A percentile compares a stretch with the other conserved stretches of the same genome.
phyloP scores from a whole-genome alignment of 2,888 invertebrate species.

The Neoscelio sp. region DNA sequence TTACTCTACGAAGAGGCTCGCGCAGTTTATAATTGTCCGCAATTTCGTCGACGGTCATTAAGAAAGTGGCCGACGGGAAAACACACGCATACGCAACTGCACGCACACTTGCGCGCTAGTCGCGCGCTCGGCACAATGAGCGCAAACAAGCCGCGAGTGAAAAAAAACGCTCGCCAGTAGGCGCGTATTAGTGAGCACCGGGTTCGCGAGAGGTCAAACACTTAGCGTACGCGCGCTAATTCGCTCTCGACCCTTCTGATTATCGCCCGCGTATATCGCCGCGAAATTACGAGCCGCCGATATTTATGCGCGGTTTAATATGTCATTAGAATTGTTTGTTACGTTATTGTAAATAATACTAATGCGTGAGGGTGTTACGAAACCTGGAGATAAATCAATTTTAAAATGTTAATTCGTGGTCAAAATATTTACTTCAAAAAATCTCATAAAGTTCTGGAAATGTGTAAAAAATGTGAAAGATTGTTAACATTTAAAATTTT shows the following conservation, averaged over 20 bases:
- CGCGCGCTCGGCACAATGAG: slow-evolving; percentile 56
- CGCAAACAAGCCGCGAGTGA: slow-evolving; percentile 63
- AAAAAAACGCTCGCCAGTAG: slow-evolving; percentile 57
- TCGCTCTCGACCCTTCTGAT: slow-evolving; percentile 74
- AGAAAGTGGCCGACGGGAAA: slow-evolving; percentile 65
- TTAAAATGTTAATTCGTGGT: too few species aligned
- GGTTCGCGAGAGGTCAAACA: slow-evolving; percentile 77
- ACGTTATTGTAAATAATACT: background rate
- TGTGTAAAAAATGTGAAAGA: too few species aligned
- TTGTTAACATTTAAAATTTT: too few species aligned
- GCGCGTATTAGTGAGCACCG: slow-evolving; percentile 79
- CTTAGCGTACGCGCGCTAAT: slow-evolving; percentile 78
- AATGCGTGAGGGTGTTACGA: too few species aligned
- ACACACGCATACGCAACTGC: slow-evolving; percentile 31
- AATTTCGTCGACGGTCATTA: slow-evolving; percentile 68
- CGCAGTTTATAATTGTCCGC: slow-evolving; percentile 66
- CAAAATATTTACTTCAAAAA: too few species aligned
- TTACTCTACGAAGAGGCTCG: slow-evolving; percentile 57
- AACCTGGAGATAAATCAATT: too few species aligned
- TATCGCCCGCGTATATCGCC: slow-evolving; percentile 67
- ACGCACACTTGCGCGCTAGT: slow-evolving; percentile 23
- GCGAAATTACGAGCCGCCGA: slow-evolving; percentile 30
- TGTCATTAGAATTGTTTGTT: slow-evolving; percentile 29
- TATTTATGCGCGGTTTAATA: slow-evolving; percentile 10
- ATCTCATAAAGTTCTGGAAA: too few species aligned